Evolutionary conservation across 2,888 invertebrate species (phyloP).

Genomic region (Polietes domitor): DNA sequence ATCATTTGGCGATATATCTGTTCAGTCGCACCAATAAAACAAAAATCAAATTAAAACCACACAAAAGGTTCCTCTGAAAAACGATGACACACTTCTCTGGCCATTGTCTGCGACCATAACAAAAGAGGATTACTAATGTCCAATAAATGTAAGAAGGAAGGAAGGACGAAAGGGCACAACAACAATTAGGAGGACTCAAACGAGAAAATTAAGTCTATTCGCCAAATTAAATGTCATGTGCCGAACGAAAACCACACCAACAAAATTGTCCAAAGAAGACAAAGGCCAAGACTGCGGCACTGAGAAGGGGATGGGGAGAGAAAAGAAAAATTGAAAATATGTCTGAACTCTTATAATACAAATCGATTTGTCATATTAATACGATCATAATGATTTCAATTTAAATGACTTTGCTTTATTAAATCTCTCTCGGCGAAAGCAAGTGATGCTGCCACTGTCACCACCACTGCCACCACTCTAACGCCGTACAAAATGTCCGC

Average conservation of each 20-base stretch:
- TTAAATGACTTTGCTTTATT: conserved; percentile 71
- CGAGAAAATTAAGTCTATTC: conserved; percentile 73
- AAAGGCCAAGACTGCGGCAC: conserved; percentile 15
- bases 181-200: conserved; percentile 59
- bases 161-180: conserved; percentile 62
- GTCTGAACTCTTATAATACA: conserved; percentile 57
- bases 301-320: neutral
- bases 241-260: no score
- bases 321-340: conserved; percentile 45
- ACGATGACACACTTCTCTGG: conserved; percentile 56
- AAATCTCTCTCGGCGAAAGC: conserved; percentile 62
- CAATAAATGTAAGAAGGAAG: conserved; percentile 41
- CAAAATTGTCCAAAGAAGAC: neutral
- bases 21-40: conserved; percentile 28
- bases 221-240: conserved; percentile 75
- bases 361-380: conserved; percentile 70
- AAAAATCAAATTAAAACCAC: conserved; percentile 38
- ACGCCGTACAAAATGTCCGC: conserved; percentile 7
- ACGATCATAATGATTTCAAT: conserved; percentile 69
- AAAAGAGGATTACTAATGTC: conserved; percentile 50
- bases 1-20: conserved; percentile 1
- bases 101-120: conserved; percentile 24
- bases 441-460: conserved; percentile 2
- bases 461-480: neutral
- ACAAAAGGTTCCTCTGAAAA: conserved; percentile 54